Evolutionary conservation across 1,140 invertebrate species (phyloP).

Genomic region (Drosophila equinoxialis): DNA sequence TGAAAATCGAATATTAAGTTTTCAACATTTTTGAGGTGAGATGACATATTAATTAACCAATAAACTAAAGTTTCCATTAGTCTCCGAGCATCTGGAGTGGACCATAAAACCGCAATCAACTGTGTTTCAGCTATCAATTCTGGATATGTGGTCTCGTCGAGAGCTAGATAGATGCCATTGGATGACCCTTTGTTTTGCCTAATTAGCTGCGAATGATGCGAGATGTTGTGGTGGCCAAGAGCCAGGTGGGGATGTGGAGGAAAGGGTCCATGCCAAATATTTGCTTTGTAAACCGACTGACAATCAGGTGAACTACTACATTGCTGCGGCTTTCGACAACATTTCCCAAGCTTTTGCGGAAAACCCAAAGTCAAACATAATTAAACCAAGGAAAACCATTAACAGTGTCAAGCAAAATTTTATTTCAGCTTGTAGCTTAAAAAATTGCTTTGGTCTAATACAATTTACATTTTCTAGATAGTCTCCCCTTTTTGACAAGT

Average conservation of each 20-base stretch:
- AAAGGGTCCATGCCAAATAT: neutral
- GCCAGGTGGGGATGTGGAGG: no score
- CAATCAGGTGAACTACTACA: neutral
- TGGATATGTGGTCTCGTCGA: neutral
- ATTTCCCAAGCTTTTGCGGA: neutral
- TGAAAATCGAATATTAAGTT: no score
- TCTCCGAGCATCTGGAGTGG: neutral
- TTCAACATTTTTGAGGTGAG: no score
- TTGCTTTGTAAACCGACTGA: neutral
- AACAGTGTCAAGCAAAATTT: neutral
- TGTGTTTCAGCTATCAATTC: conserved; percentile 1
- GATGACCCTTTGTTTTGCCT: conserved; percentile 4
- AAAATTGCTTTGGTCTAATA: neutral
- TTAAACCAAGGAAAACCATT: neutral
- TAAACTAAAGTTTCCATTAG: neutral
- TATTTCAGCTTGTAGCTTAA: neutral
- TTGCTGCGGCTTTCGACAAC: conserved; percentile 1
- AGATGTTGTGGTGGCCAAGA: neutral
- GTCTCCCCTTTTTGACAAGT: neutral
- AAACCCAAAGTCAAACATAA: neutral
- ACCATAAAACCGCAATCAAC: neutral
- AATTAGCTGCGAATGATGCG: conserved; percentile 8
- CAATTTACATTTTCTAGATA: conserved; percentile 1
- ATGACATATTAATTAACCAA: neutral
- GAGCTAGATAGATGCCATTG: neutral